Percentiles rank a stretch among this genome's conserved stretches.
These are phyloP conservation scores for Pachyuromys duprasi DNA, from an alignment of 2,797 vertebrate genomes.

Conservation along the genomic window DNA sequence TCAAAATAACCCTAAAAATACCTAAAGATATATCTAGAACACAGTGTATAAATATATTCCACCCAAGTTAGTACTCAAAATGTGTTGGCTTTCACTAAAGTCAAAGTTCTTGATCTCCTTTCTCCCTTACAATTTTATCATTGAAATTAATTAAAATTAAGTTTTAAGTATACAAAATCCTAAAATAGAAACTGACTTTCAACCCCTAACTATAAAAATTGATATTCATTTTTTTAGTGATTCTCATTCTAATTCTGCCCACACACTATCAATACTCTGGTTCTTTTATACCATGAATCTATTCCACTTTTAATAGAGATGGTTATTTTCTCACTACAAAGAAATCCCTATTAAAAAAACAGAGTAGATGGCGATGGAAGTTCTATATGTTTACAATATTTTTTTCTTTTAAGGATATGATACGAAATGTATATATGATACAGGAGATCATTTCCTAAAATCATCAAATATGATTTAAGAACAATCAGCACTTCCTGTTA, in stretches of 20 bases:
- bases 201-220: not conserved
- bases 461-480: not conserved
- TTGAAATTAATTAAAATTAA: slow-evolving; percentile 16
- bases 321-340: slow-evolving; percentile 1
- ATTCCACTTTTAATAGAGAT: not conserved
- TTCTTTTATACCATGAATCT: not conserved
- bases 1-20: slow-evolving; percentile 41
- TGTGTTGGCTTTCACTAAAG: not conserved
- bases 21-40: not conserved
- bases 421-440: not conserved
- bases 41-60: not conserved
- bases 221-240: not conserved
- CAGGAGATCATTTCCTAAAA: not conserved
- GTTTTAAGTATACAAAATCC: slow-evolving; percentile 2
- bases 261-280: not conserved
- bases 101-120: not conserved
- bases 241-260: not conserved
- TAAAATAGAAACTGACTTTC: not conserved
- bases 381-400: not conserved
- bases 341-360: not conserved
- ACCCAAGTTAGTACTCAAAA: not conserved
- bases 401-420: not conserved
- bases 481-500: not conserved
- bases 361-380: not conserved
- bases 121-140: not conserved